Percentiles rank a stretch among this genome's conserved stretches.
Conservation (phyloP, 2,797 vertebrate species). For the Linurgus olivaceus region DNA sequence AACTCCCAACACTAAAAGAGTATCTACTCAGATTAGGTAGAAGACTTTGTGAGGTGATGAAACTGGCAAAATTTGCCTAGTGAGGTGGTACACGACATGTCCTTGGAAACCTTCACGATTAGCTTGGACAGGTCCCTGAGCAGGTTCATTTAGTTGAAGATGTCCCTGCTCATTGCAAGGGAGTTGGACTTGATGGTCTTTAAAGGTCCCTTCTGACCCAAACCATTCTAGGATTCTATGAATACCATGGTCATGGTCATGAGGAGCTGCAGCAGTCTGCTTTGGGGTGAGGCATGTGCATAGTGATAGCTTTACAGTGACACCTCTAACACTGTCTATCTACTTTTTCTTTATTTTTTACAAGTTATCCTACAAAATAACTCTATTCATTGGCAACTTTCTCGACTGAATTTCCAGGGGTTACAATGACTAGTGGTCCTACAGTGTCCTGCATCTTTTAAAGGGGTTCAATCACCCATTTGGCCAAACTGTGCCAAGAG, state of each 20-base stretch:
- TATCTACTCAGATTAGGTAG: not conserved
- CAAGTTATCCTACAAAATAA: not conserved
- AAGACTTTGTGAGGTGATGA: not conserved
- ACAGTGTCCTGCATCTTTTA: not conserved
- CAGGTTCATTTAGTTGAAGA: not conserved
- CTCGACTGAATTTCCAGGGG: not conserved
- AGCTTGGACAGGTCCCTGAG: not conserved
- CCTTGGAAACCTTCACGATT: not conserved
- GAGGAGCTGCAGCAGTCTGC: not conserved
- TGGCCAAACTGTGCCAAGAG: not conserved
- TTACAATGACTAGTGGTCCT: not conserved
- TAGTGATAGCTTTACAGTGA: not conserved
- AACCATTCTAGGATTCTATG: not conserved
- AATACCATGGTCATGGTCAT: not conserved
- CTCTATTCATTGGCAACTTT: not conserved
- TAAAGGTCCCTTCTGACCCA: not conserved
- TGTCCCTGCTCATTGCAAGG: not conserved
- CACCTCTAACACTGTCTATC: not conserved
- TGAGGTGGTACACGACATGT: not conserved
- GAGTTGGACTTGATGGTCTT: not conserved
- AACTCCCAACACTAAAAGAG: not conserved
- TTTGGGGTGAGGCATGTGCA: not conserved
- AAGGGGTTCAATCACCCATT: not conserved
- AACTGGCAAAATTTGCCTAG: not conserved
- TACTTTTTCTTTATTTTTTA: not conserved